Conservation (phyloP, 2,797 vertebrate species). For the Ctenopoma kingsleyae region DNA sequence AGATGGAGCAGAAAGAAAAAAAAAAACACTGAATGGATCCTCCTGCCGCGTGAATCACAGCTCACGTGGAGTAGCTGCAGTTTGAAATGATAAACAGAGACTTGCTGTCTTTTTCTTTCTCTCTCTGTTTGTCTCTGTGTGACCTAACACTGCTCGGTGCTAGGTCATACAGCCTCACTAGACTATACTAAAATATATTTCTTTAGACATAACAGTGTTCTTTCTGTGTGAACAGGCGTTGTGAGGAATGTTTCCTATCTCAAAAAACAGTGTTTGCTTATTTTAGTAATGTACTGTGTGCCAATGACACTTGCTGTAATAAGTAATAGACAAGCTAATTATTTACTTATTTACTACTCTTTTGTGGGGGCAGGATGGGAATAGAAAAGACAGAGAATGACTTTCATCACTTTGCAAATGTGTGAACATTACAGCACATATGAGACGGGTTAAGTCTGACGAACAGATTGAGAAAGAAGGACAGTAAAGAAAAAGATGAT, state of each 20-base stretch:
- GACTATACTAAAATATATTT: conserved; percentile 10
- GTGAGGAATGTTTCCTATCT: conserved; percentile 37
- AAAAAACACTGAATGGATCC: conserved; percentile 16
- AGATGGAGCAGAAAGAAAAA: conserved; percentile 34
- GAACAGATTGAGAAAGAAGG: conserved; percentile 18
- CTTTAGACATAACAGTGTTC: conserved; percentile 15
- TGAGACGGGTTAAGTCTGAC: neutral
- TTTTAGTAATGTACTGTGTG: conserved; percentile 12
- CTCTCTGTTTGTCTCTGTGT: conserved; percentile 4
- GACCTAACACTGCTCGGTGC: neutral
- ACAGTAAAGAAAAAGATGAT: conserved; percentile 66
- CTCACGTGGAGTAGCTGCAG: conserved; percentile 68
- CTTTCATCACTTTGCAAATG: conserved; percentile 30
- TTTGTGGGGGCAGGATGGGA: neutral
- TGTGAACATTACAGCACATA: neutral
- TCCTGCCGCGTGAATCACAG: conserved; percentile 66
- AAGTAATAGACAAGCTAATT: conserved; percentile 66
- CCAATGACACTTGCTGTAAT: conserved; percentile 52
- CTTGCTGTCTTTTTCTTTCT: conserved; percentile 6
- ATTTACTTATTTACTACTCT: conserved; percentile 53
- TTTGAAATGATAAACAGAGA: conserved; percentile 60
- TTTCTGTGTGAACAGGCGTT: conserved; percentile 10
- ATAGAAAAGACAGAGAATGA: conserved; percentile 6
- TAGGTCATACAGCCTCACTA: conserved; percentile 10
- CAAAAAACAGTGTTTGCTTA: conserved; percentile 20